Base-by-base conservation (phyloP, 2,113 vertebrate species). In the Aplodontia rufa region DNA sequence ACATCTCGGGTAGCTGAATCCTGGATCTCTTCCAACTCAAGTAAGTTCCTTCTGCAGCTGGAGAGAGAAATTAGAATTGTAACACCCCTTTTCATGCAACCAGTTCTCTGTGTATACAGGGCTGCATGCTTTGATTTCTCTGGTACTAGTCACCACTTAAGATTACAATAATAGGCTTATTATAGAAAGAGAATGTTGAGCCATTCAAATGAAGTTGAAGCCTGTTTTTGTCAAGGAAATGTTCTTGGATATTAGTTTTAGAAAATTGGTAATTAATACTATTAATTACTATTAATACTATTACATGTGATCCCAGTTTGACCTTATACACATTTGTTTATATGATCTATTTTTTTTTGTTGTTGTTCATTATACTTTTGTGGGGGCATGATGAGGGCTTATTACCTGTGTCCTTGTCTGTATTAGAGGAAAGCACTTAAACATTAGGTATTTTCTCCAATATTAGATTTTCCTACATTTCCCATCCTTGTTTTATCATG, bases 241-340 rank as follows among this genome's bases (percentile, higher is more conserved):
- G 95, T 51, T 95, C 30, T 82, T 37, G 40, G 42, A 72, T 79
- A 20, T 96, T 90, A 90, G 40, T 68, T 95, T 89, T 87, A 88
- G 71, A 90, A 58, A 85, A 68, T 90, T 87, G 85, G 2, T 87
- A 86, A 64, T 80, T 80, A 72, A 69, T 92, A 72, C 40, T 87
- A n/a, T n/a, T n/a, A n/a, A n/a, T n/a, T n/a, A n/a, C n/a, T n/a
- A n/a, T n/a, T n/a, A n/a, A n/a, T n/a, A 40, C 68, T 93, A 20
- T 91, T 79, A 40, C 1, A 45, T 91, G 62, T 45, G 60, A 40
- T 91, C 28, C 4, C 35, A 1, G 78, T 74, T 94, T 95, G 37
- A 45, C 30, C 37, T 86, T 84, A 72, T 80, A 1, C 35, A 22
- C 72, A 13, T 82, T 93, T 92, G n/a, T 51, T 94, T 90, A 37